phyloP scores from a whole-genome alignment of 2,888 invertebrate genomes.

The Leptopilina myrica region DNA sequence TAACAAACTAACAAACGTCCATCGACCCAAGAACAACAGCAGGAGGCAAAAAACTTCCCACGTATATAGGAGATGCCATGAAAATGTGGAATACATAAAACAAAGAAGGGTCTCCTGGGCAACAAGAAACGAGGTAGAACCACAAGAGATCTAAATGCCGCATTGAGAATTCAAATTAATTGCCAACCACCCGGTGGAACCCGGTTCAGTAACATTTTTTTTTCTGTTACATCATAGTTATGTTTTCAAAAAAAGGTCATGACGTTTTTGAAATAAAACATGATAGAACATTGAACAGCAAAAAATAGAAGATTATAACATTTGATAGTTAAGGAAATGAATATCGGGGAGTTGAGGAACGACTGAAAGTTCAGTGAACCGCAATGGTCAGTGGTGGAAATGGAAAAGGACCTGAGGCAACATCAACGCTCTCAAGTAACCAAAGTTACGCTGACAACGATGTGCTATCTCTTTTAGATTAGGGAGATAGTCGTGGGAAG shows the following conservation, averaged over 20 bases:
- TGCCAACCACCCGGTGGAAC: background rate
- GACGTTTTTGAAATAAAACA: too few species aligned
- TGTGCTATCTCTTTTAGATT: conserved; percentile 63
- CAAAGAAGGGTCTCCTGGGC: conserved; percentile 29
- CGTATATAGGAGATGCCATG: background rate
- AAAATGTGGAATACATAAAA: conserved; percentile 36
- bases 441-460: conserved; percentile 42
- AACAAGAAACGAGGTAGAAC: conserved; percentile 38
- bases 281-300: background rate
- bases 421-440: conserved; percentile 39
- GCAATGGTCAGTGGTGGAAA: conserved; percentile 7
- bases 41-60: conserved; percentile 46
- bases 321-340: background rate
- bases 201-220: too few species aligned
- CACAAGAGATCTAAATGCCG: background rate
- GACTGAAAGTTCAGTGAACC: conserved; percentile 33
- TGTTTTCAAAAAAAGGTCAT: too few species aligned
- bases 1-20: conserved; percentile 53
- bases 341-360: conserved; percentile 5
- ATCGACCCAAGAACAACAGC: conserved; percentile 46
- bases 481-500: conserved; percentile 66
- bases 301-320: background rate
- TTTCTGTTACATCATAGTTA: too few species aligned
- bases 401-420: conserved; percentile 25
- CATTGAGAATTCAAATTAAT: conserved; percentile 23